phyloP scores from a whole-genome alignment of 2,797 vertebrate genomes.

The Arctocebus calabarensis region DNA sequence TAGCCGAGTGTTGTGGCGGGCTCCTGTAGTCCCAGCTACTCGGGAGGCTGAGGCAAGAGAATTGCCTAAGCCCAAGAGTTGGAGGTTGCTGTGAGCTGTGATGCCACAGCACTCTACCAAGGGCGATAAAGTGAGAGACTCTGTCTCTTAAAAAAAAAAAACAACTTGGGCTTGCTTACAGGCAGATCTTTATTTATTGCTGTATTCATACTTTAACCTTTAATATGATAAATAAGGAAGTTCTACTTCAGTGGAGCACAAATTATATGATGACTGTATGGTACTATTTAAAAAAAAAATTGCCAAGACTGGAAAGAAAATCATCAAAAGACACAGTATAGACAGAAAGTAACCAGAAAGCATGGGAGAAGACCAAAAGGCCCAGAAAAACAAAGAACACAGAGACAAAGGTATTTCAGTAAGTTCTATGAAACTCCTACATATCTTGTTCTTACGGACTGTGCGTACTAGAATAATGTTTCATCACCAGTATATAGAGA shows the following conservation, averaged over 20 bases:
- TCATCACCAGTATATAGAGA: not conserved
- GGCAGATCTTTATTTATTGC: not conserved
- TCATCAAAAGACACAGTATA: not conserved
- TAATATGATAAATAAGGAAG: not conserved
- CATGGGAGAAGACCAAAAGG: not conserved
- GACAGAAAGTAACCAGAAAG: constrained; percentile 11
- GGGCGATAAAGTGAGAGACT: no score
- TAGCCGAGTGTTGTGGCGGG: no score
- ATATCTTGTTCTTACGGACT: not conserved
- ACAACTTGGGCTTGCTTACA: not conserved
- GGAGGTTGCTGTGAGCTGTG: no score
- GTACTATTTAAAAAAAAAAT: not conserved
- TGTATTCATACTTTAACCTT: not conserved
- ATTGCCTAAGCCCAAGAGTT: no score
- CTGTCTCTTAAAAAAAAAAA: no score
- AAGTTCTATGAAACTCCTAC: not conserved
- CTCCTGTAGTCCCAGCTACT: no score
- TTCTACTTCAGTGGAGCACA: not conserved
- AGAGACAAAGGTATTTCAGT: not conserved
- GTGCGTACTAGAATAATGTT: not conserved
- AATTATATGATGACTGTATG: not conserved
- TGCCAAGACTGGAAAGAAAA: not conserved
- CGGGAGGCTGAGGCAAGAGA: no score
- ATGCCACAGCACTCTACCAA: no score
- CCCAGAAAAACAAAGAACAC: not conserved